A percentile compares a stretch with the other conserved stretches of the same genome.
Evolutionary conservation across 2,113 vertebrate species (phyloP).

Genomic region (Orthonyx spaldingii): DNA sequence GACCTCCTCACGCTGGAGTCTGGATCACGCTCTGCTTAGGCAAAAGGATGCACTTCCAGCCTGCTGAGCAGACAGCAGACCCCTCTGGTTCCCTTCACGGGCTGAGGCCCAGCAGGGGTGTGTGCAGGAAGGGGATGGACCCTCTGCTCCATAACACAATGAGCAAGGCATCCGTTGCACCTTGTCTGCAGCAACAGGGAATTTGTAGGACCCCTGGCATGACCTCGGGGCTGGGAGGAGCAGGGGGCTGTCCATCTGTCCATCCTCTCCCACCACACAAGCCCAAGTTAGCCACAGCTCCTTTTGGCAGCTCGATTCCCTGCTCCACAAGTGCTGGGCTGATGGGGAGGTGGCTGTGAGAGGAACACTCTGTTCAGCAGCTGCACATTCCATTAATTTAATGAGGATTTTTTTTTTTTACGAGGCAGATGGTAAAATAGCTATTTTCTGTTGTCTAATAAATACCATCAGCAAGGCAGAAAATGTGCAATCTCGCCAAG

Average conservation of each 20-base stretch:
- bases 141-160: accelerated
- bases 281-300: background rate
- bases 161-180: background rate
- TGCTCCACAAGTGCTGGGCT: background rate
- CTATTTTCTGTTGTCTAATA: constrained; percentile 71
- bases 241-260: background rate
- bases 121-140: background rate
- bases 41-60: background rate
- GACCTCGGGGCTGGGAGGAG: background rate
- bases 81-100: background rate
- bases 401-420: constrained; percentile 44
- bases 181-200: accelerated
- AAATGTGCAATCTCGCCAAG: constrained; percentile 60
- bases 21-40: background rate
- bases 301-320: background rate
- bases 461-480: constrained; percentile 66
- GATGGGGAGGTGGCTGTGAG: background rate
- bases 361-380: constrained; percentile 63
- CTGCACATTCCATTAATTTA: constrained; percentile 67
- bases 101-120: background rate
- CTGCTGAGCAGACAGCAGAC: background rate
- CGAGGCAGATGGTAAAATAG: constrained; percentile 67
- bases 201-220: background rate
- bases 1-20: background rate
- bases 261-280: background rate